These are phyloP conservation scores for Hylia prasina DNA, from an alignment of 2,113 vertebrate genomes.

Conservation along the genomic window DNA sequence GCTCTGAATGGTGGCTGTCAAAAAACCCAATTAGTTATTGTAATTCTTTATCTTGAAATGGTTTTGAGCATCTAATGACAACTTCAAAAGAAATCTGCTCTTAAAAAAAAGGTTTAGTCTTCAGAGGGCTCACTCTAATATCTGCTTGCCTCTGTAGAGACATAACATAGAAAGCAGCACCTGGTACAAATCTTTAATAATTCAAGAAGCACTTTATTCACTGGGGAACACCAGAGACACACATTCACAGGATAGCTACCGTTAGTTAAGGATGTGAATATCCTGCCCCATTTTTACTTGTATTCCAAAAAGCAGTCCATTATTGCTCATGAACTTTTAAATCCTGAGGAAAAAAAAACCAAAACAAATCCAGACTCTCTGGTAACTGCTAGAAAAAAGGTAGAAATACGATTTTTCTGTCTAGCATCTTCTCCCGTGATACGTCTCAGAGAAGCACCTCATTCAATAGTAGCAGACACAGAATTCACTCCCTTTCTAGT, in stretches of 20 bases:
- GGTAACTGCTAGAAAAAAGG: background rate
- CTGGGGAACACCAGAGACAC: background rate
- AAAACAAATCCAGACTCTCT: background rate
- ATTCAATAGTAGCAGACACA: background rate
- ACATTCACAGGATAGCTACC: background rate
- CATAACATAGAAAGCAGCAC: background rate
- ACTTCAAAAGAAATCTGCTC: background rate
- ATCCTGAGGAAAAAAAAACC: background rate
- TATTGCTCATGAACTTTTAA: background rate
- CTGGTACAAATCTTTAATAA: background rate
- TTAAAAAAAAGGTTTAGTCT: background rate
- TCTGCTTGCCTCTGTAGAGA: background rate
- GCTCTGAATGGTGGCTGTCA: background rate
- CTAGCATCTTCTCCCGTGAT: background rate
- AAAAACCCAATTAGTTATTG: background rate
- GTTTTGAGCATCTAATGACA: background rate
- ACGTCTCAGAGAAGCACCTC: background rate
- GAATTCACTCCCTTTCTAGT: background rate
- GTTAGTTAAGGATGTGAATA: constrained; percentile 11
- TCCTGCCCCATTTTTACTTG: background rate
- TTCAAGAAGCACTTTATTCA: background rate
- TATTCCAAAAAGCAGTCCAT: background rate
- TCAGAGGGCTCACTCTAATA: background rate
- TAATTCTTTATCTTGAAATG: background rate
- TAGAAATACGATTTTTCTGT: background rate